A percentile compares a stretch with the other conserved stretches of the same genome.
These are phyloP conservation scores for Stratiomys singularior DNA, from an alignment of 2,888 invertebrate genomes.

Conservation along the genomic window DNA sequence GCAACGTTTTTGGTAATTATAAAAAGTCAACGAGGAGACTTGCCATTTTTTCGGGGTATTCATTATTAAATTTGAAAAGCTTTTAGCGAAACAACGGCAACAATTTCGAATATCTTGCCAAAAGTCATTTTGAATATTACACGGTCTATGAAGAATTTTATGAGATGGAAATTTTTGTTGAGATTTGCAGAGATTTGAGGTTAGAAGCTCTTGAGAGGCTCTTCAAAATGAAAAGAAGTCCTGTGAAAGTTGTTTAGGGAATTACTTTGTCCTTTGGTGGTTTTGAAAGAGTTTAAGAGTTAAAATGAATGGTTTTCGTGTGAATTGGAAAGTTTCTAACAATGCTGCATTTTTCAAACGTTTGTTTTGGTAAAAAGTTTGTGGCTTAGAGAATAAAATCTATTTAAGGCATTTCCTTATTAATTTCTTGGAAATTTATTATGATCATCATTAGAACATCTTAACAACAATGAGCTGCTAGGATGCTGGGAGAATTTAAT, in stretches of 20 bases:
- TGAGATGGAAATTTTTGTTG: conserved; percentile 31
- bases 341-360: too few relatives aligned
- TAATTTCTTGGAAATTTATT: too few relatives aligned
- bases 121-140: conserved; percentile 50
- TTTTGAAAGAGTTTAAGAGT: conserved; percentile 28
- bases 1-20: conserved; percentile 17
- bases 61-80: conserved; percentile 51
- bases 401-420: too few relatives aligned
- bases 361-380: too few relatives aligned
- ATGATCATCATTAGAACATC: too few relatives aligned
- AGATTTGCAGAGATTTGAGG: too few relatives aligned
- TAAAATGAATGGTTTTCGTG: background rate
- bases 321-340: too few relatives aligned
- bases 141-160: conserved; percentile 41
- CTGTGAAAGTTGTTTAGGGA: conserved; percentile 5
- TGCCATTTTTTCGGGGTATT: conserved; percentile 46
- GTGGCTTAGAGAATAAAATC: too few relatives aligned
- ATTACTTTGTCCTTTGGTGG: conserved; percentile 35
- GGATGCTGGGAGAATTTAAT: too few relatives aligned
- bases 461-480: too few relatives aligned
- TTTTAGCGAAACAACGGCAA: conserved; percentile 46
- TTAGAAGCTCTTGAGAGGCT: background rate
- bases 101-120: conserved; percentile 46
- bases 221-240: conserved; percentile 2
- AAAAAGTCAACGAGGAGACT: conserved; percentile 21